Evolutionary conservation across 2,888 invertebrate species (phyloP), one percentile per base, ranked within the genome.

Genomic region (Ophion slaviceki): DNA sequence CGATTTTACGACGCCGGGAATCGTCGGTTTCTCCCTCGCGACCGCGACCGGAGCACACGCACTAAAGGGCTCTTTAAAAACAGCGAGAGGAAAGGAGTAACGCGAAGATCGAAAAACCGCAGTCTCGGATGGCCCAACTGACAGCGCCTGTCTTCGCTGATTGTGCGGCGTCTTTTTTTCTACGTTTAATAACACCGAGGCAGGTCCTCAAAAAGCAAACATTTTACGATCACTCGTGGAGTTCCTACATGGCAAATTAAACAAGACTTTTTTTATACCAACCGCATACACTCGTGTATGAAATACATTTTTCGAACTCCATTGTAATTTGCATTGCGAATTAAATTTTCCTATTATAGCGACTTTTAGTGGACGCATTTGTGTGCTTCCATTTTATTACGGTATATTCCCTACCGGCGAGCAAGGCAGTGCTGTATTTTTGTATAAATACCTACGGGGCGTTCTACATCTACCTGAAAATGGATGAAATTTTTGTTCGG

Each of bases 1-100:
- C 86, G 86, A 86, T 86, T 86, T 86, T 82, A 86, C 82, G 82
- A 86, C 68, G 64, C 61, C 10, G 61, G 40, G 67, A 86, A 82
- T 82, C 72, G 72, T 64, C 66, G 75, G 80, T 75, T 82, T 85
- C 68, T 70, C 82, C 62, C 68, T 28, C 62, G 80, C 28, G 80
- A 80, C 80, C 72, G 67, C 76, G 82, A 76, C 36, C 47, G 40
- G 4, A 45, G 74, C 66, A 28, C 20, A 59, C 76, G 47, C 75
- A 66, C 47, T 20, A 70, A 85, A 71, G 72, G 59, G 28, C 57
- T 47, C 62, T 72, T 61, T 17, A 62, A 71, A 71, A 79, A 71
- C 28, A 62, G 62, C 32, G 32, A 61, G 28, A 40, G 66, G n/a
- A 77, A 57, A 28, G 78, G 36, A 79, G 70, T 11, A 40, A 67